Evolutionary conservation across 37 sponge, comb jelly and placozoan genomes (phyloP).

Genomic region (Haliclona indistincta): DNA sequence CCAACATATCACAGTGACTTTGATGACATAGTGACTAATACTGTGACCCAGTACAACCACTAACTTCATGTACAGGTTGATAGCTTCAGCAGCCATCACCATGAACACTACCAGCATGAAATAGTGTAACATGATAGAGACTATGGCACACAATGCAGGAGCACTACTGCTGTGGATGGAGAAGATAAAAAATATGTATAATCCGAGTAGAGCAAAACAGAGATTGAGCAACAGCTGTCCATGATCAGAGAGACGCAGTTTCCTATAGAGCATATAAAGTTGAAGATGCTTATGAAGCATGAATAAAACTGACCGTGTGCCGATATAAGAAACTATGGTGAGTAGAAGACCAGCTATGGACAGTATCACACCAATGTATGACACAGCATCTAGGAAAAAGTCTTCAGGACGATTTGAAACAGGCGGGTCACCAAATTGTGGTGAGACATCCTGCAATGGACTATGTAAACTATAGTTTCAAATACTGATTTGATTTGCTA

Average conservation of each 20-base stretch:
- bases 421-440: not conserved
- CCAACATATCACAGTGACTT: slow-evolving; percentile 31
- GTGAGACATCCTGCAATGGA: slow-evolving; percentile 15
- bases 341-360: slow-evolving; percentile 41
- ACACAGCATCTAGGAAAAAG: slow-evolving; percentile 20
- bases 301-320: slow-evolving; percentile 65
- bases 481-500: too few species aligned
- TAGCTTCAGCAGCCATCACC: slow-evolving; percentile 53
- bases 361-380: slow-evolving; percentile 53
- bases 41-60: slow-evolving; percentile 27
- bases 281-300: too few species aligned
- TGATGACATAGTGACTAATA: slow-evolving; percentile 14
- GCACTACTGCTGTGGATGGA: not conserved
- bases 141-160: slow-evolving; percentile 17
- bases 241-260: slow-evolving; percentile 32
- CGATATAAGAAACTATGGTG: slow-evolving; percentile 35
- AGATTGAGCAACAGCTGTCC: slow-evolving; percentile 50
- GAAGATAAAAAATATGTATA: slow-evolving; percentile 40
- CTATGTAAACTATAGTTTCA: too few species aligned
- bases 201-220: slow-evolving; percentile 34
- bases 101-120: slow-evolving; percentile 45
- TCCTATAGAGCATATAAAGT: slow-evolving; percentile 42
- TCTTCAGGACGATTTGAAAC: not conserved
- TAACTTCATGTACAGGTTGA: slow-evolving; percentile 43
- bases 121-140: slow-evolving; percentile 41